Evolutionary conservation across 2,113 vertebrate species (phyloP), one percentile per base, ranked within the genome.

Genomic region (Cebidichthys violaceus): DNA sequence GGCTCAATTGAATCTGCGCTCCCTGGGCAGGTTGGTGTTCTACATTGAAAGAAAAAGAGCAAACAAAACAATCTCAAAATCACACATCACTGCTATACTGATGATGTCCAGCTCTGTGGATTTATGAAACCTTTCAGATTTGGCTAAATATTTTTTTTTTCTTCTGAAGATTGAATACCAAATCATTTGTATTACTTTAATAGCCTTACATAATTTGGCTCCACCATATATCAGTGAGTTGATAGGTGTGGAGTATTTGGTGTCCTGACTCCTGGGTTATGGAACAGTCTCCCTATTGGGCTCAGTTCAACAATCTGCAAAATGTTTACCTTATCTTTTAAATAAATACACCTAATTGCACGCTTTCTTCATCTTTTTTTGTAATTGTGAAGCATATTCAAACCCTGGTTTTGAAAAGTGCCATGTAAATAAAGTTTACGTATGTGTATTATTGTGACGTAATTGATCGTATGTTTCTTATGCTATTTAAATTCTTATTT

Each of bases 211-310:
- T 3, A 55, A 55, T 47, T 6, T 11, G 8, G 4, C 33, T 62
- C 8, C 24, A 31, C 15, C 41, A 68, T 11, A 9, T 41, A 10
- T 39, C 59, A 37, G 39, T 35, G 71, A 35, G 29, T 17, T 35
- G 13, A 47, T 9, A 4, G 22, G 0, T 57, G 24, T 6, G 0
- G 7, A 47, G 24, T 31, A 66, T 65, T 13, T 69, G 17, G 61
- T 52, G 52, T 79, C 31, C 29, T 13, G 10, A 20, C n/a, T 54
- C 47, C 43, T 17, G n/a, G 60, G 76, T 79, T 79, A 85, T 73
- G 59, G 39, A 82, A 79, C 54, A 6, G 43, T 45, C 61, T 77
- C 8, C 45, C 20, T 74, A n/a, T 24, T 9, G 35, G 52, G 72
- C 27, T 50, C n/a, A 35, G 24, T n/a, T 52, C 33, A 35, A 45